Percentiles rank a stretch among this genome's conserved stretches.
Evolutionary conservation across 2,888 invertebrate genomes (phyloP).

Genomic region (Oligia strigilis): DNA sequence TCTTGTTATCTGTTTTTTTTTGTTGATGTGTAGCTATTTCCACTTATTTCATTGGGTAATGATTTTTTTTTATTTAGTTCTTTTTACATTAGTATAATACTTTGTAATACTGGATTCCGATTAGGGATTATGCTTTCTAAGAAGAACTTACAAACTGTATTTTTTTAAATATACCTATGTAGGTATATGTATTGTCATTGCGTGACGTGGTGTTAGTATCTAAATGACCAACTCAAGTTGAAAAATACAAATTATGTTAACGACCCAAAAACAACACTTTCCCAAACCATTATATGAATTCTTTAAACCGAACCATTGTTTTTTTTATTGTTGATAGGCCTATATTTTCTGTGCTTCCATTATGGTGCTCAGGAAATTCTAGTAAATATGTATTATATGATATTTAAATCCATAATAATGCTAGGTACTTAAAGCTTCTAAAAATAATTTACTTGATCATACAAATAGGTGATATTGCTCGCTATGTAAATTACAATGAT

Average conservation of each 20-base stretch:
- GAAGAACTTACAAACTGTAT: neutral
- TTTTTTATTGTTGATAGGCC: slow-evolving; percentile 6
- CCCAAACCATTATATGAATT: neutral
- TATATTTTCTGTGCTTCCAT: slow-evolving; percentile 14
- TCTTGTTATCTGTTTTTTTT: neutral
- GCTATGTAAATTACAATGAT: slow-evolving; percentile 68
- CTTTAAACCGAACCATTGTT: slow-evolving; percentile 9
- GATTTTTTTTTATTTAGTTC: neutral
- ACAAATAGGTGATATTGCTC: slow-evolving; percentile 22
- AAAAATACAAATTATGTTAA: neutral
- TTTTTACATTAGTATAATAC: neutral
- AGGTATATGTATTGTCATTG: neutral
- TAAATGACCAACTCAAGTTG: slow-evolving; percentile 4
- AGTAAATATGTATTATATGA: slow-evolving; percentile 32
- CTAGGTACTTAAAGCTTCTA: slow-evolving; percentile 12
- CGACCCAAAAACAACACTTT: neutral
- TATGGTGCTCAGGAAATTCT: slow-evolving; percentile 10
- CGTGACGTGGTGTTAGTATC: slow-evolving; percentile 41
- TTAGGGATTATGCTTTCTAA: neutral
- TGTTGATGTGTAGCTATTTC: neutral
- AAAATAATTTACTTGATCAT: slow-evolving; percentile 25
- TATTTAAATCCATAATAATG: slow-evolving; percentile 16
- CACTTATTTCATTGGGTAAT: neutral
- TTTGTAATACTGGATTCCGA: neutral
- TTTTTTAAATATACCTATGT: neutral